A percentile compares a stretch with the other conserved stretches of the same genome.
Conservation (phyloP, 1,140 invertebrate genomes). For the Phymastichus coffea region DNA sequence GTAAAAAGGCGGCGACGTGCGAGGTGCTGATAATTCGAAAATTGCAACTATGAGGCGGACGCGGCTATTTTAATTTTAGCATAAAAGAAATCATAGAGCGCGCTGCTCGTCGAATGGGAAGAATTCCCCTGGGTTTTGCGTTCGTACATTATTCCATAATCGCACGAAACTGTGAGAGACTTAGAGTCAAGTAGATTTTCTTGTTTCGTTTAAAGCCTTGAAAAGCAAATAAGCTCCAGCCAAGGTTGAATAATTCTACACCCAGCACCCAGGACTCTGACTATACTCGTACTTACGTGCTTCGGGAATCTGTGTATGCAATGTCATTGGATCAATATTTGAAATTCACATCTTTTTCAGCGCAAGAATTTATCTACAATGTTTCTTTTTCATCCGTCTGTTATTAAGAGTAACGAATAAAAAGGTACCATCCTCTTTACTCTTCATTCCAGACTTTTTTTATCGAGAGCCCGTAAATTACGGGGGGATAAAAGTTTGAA, state of each 20-base stretch:
- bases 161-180: neutral
- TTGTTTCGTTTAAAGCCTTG: constrained; percentile 18
- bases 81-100: constrained; percentile 21
- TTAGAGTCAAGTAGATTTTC: constrained; percentile 10
- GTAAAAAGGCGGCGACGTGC: too few species aligned
- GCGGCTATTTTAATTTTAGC: constrained; percentile 4
- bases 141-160: constrained; percentile 4
- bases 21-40: too few species aligned
- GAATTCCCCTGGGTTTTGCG: neutral
- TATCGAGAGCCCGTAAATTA: constrained; percentile 21
- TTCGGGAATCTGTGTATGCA: neutral
- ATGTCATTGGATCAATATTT: constrained; percentile 3
- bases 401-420: neutral
- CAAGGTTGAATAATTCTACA: constrained; percentile 16
- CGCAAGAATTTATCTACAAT: neutral
- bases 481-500: constrained; percentile 22
- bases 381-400: neutral
- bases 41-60: neutral
- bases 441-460: constrained; percentile 20
- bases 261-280: neutral
- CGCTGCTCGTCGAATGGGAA: neutral
- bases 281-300: neutral
- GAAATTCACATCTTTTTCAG: neutral
- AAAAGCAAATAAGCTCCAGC: constrained; percentile 8
- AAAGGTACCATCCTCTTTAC: neutral